A percentile compares a stretch with the other conserved stretches of the same genome.
Conservation (phyloP, 1,140 invertebrate species). For the Cylas formicarius region DNA sequence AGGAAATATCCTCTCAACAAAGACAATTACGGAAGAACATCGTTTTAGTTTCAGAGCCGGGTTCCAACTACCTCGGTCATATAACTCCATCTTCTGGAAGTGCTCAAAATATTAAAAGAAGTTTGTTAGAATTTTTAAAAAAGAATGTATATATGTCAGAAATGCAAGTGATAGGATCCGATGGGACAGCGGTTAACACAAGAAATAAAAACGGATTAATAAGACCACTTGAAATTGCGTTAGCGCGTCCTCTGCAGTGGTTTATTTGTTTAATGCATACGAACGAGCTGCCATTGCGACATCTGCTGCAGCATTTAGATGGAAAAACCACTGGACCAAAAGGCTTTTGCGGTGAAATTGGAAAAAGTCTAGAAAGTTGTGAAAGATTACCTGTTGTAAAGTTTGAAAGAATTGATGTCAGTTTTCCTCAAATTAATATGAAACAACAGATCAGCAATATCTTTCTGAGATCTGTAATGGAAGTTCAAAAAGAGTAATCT, state of each 20-base stretch:
- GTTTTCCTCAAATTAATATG: slow-evolving; percentile 14
- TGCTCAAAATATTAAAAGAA: slow-evolving; percentile 17
- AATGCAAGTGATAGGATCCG: slow-evolving; percentile 27
- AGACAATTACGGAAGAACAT: slow-evolving; percentile 23
- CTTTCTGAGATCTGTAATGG: slow-evolving; percentile 19
- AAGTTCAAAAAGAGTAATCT: slow-evolving; percentile 9
- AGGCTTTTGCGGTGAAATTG: slow-evolving; percentile 22
- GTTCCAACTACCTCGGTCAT: slow-evolving; percentile 23
- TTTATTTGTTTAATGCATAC: slow-evolving; percentile 23
- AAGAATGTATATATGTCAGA: slow-evolving; percentile 15
- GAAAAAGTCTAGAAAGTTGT: slow-evolving; percentile 19
- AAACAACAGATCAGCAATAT: slow-evolving; percentile 24
- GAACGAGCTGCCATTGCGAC: slow-evolving; percentile 28
- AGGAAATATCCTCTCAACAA: slow-evolving; percentile 13
- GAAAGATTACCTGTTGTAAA: slow-evolving; percentile 14
- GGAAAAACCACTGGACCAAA: slow-evolving; percentile 22
- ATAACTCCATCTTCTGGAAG: slow-evolving; percentile 16
- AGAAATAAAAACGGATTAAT: slow-evolving; percentile 29
- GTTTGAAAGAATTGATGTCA: slow-evolving; percentile 8
- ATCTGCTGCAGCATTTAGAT: slow-evolving; percentile 24
- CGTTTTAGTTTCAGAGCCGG: slow-evolving; percentile 21
- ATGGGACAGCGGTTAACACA: slow-evolving; percentile 35
- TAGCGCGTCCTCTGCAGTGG: slow-evolving; percentile 24
- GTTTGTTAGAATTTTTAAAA: slow-evolving; percentile 18
- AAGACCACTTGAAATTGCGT: slow-evolving; percentile 6